Conservation (phyloP, 53 echinoderm and acorn worm genomes). For the Henricia sp. region DNA sequence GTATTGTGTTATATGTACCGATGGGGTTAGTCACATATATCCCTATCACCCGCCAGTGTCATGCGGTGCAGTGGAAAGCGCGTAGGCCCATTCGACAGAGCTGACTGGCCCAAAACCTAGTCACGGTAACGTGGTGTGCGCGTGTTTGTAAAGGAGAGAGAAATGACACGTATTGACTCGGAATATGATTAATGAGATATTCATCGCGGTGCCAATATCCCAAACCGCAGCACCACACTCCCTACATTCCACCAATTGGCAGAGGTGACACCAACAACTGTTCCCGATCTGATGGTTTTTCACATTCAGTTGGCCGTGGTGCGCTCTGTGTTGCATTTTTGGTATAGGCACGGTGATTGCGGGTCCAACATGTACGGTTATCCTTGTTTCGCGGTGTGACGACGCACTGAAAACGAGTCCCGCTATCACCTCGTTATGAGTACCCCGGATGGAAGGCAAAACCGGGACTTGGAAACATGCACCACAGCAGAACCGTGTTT, state of each 20-base stretch:
- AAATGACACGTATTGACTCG: conserved; percentile 46
- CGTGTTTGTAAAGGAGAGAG: conserved; percentile 20
- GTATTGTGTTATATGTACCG: background rate
- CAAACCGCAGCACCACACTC: background rate
- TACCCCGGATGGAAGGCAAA: background rate
- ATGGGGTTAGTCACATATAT: no score
- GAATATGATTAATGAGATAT: conserved; percentile 48
- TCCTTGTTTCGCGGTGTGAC: no score
- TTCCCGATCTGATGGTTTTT: background rate
- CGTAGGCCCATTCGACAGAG: no score
- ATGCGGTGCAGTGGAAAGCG: background rate
- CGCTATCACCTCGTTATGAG: background rate
- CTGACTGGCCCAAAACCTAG: no score
- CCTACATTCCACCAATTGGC: conserved; percentile 14
- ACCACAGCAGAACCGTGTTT: conserved; percentile 30
- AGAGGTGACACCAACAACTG: background rate
- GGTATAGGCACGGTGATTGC: no score
- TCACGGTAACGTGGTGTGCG: conserved; percentile 10
- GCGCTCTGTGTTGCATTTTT: background rate
- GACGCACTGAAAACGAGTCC: background rate
- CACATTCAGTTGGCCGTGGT: no score
- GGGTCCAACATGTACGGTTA: no score
- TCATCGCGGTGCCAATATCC: conserved; percentile 34
- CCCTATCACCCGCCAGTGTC: background rate
- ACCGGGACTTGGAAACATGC: conserved; percentile 24